Evolutionary conservation across 2,797 vertebrate species (phyloP).

Genomic region (Karalla daura): DNA sequence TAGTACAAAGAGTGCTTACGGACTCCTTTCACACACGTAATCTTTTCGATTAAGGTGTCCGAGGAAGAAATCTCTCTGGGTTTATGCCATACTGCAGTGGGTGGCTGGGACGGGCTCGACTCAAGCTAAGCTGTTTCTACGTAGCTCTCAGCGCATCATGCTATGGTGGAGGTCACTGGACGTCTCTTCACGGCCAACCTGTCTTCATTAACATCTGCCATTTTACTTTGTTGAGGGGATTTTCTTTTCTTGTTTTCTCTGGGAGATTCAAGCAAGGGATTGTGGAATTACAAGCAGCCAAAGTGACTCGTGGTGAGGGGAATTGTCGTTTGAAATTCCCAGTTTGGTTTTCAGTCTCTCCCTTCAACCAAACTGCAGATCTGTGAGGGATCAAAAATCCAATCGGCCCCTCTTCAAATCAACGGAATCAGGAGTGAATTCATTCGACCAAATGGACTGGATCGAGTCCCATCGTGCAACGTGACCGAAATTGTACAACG

Average conservation of each 20-base stretch:
- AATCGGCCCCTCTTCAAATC: slow-evolving; percentile 6
- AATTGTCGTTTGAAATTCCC: slow-evolving; percentile 8
- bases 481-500: neutral
- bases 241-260: neutral
- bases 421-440: slow-evolving; percentile 11
- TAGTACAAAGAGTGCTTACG: neutral
- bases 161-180: neutral
- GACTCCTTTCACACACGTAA: neutral
- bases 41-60: neutral
- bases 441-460: neutral
- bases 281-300: slow-evolving; percentile 46
- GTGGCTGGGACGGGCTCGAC: no score
- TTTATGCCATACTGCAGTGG: no score
- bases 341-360: slow-evolving; percentile 16
- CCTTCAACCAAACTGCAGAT: slow-evolving; percentile 36
- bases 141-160: neutral
- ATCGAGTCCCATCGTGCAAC: neutral
- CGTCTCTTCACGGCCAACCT: slow-evolving; percentile 11
- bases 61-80: neutral
- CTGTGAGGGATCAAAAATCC: slow-evolving; percentile 19
- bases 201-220: slow-evolving; percentile 49
- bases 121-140: no score
- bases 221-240: neutral
- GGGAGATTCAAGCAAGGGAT: slow-evolving; percentile 8
- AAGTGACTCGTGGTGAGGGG: slow-evolving; percentile 26